Percentiles rank a stretch among this genome's conserved stretches.
Conservation (phyloP, 64 coral and sea anemone genomes). For the Dendrophyllia cribrosa region DNA sequence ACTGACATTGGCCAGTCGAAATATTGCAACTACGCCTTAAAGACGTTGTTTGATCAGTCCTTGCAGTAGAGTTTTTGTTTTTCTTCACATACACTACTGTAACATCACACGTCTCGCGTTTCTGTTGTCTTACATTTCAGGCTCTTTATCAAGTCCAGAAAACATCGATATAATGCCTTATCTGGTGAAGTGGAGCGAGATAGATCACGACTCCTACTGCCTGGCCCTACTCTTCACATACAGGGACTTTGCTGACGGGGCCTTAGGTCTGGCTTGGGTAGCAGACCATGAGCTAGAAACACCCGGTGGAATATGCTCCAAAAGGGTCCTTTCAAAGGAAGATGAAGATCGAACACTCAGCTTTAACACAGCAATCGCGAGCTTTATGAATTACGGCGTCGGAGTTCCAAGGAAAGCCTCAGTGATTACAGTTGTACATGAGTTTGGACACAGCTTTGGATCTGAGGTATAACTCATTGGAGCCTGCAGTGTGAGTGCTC, state of each 20-base stretch:
- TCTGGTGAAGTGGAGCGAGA: constrained; percentile 85
- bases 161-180: constrained; percentile 50
- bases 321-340: constrained; percentile 11
- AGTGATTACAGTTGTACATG: constrained; percentile 75
- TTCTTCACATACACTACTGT: too few species aligned
- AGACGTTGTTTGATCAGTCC: too few species aligned
- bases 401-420: constrained; percentile 65
- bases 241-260: constrained; percentile 70
- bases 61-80: too few species aligned
- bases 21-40: too few species aligned
- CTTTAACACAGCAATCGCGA: constrained; percentile 80
- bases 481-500: too few species aligned
- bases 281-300: not conserved
- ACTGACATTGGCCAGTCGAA: too few species aligned
- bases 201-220: constrained; percentile 79
- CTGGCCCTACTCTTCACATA: constrained; percentile 89
- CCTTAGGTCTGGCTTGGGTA: constrained; percentile 89
- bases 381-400: constrained; percentile 66
- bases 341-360: constrained; percentile 1
- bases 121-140: constrained; percentile 7
- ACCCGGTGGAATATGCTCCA: constrained; percentile 83
- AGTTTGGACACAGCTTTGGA: constrained; percentile 94
- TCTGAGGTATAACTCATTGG: constrained; percentile 52
- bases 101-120: too few species aligned
- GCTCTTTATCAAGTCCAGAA: constrained; percentile 41